A percentile compares a stretch with the other conserved stretches of the same genome.
phyloP scores from a whole-genome alignment of 2,888 invertebrate species.

The Zygothrica quintamaculata region DNA sequence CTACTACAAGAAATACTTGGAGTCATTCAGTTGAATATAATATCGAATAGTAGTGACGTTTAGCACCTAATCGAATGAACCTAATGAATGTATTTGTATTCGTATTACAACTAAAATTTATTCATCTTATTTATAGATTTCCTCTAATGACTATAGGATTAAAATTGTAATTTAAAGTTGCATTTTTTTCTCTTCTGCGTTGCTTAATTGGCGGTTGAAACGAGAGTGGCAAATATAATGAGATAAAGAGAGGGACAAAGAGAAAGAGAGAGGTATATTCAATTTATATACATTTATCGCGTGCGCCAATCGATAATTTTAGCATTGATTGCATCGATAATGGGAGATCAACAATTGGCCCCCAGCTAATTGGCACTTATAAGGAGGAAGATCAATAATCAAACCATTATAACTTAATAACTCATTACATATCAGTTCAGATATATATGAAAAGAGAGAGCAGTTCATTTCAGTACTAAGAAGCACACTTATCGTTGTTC shows the following conservation, averaged over 20 bases:
- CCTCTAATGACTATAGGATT: not conserved
- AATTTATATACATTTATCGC: constrained; percentile 14
- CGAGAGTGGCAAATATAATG: not conserved
- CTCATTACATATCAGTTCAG: no score
- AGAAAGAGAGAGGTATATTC: not conserved
- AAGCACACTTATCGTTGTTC: not conserved
- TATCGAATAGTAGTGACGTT: no score
- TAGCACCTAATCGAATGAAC: not conserved
- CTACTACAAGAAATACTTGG: no score
- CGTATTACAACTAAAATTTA: not conserved
- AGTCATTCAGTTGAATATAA: no score
- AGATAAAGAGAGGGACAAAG: not conserved
- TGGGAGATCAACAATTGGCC: constrained; percentile 21
- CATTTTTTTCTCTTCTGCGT: not conserved
- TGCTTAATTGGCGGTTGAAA: not conserved
- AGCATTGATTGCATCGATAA: constrained; percentile 31
- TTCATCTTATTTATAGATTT: not conserved
- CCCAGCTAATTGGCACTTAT: constrained; percentile 16
- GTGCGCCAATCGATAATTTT: constrained; percentile 29
- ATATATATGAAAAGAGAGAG: no score
- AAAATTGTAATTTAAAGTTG: not conserved
- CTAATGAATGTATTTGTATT: not conserved
- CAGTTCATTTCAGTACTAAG: no score
- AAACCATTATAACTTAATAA: not conserved
- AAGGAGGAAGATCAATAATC: not conserved